Percentiles rank a stretch among this genome's conserved stretches.
Conservation (phyloP, 2,888 invertebrate genomes). For the Eupithecia subumbrata region DNA sequence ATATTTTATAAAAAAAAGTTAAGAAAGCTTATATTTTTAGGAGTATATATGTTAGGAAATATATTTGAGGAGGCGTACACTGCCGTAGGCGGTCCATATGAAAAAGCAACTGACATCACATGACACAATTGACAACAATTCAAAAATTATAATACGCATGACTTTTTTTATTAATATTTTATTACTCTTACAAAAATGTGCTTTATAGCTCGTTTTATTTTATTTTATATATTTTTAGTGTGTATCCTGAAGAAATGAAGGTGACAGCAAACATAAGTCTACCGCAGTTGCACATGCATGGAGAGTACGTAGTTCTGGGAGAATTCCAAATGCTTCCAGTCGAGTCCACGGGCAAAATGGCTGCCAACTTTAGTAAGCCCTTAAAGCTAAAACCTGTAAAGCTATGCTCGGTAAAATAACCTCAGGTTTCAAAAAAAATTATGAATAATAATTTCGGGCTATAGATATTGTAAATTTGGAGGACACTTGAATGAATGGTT, state of each 20-base stretch:
- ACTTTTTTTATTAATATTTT: too few species aligned
- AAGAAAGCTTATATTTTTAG: conserved; percentile 51
- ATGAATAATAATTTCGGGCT: too few species aligned
- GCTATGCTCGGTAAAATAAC: not conserved
- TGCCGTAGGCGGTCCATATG: too few species aligned
- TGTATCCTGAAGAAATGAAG: conserved; percentile 74
- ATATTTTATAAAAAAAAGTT: not conserved
- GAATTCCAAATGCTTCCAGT: conserved; percentile 84
- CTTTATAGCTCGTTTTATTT: too few species aligned
- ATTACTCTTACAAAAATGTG: too few species aligned
- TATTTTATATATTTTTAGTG: conserved; percentile 60
- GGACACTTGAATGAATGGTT: not conserved
- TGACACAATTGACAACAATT: too few species aligned
- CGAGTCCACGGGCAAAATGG: conserved; percentile 83
- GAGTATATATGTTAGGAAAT: too few species aligned
- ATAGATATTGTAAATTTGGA: not conserved
- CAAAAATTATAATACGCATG: too few species aligned
- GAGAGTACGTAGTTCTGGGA: conserved; percentile 78
- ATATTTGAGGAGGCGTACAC: too few species aligned
- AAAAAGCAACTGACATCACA: too few species aligned
- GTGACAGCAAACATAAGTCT: conserved; percentile 75
- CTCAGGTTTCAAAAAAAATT: not conserved
- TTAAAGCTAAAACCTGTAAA: too few species aligned
- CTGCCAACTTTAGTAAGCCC: conserved; percentile 85
- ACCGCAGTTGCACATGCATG: conserved; percentile 69